Conservation (phyloP, 2,113 vertebrate genomes). For the Oxygymnocypris stewartii region DNA sequence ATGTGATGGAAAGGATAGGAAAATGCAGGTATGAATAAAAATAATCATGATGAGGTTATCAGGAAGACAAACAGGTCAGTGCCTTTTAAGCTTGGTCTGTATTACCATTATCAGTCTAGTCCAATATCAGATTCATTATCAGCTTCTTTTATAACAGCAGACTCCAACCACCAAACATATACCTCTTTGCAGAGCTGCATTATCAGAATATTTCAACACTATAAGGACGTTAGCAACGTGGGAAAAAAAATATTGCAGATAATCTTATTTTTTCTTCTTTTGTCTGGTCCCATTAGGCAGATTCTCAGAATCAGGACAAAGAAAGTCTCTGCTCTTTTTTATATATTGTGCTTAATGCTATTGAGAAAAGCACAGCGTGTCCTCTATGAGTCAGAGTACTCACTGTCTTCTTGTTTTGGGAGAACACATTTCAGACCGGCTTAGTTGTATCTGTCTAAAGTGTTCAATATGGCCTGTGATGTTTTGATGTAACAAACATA, state of each 20-base stretch:
- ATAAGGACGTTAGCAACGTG: neutral
- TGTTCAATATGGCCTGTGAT: neutral
- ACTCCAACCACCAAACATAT: no score
- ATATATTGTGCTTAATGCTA: neutral
- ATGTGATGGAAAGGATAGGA: neutral
- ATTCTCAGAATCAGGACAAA: constrained; percentile 7
- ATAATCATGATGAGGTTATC: constrained; percentile 18
- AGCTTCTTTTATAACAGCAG: neutral
- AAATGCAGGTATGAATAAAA: constrained; percentile 11
- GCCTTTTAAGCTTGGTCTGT: neutral
- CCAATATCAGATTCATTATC: neutral
- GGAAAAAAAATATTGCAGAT: neutral
- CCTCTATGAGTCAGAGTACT: neutral
- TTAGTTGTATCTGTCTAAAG: neutral
- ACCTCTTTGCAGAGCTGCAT: neutral
- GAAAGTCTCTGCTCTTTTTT: neutral
- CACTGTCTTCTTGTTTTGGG: neutral
- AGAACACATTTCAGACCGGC: neutral
- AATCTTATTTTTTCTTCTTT: neutral
- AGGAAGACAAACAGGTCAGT: neutral
- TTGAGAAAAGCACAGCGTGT: neutral
- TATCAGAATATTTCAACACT: neutral
- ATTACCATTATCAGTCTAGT: neutral
- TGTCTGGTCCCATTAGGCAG: constrained; percentile 17
- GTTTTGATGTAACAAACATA: neutral